These are phyloP conservation scores for Natrix natrix DNA, from an alignment of 2,797 vertebrate genomes.

Conservation along the genomic window DNA sequence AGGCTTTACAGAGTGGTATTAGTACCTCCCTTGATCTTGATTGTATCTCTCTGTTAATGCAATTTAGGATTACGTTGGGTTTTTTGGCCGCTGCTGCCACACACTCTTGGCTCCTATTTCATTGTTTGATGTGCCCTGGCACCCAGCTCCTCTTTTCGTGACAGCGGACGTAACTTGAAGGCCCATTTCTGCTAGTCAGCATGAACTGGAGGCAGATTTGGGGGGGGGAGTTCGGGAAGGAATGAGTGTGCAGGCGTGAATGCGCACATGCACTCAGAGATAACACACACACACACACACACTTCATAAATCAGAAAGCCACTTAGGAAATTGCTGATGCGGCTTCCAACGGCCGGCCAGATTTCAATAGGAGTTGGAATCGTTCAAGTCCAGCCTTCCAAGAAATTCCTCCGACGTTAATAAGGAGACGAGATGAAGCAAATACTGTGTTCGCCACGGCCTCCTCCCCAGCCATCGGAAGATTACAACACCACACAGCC, in stretches of 20 bases:
- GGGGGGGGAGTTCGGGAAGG: background rate
- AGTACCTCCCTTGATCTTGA: no score
- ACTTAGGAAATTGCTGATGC: background rate
- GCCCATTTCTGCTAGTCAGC: background rate
- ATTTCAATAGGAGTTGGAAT: background rate
- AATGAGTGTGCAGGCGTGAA: background rate
- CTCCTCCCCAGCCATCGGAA: background rate
- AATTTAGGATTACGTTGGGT: no score
- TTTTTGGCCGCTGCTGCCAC: no score
- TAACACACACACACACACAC: background rate
- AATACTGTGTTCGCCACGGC: background rate
- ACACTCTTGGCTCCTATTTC: rapidly evolving
- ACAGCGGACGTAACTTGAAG: background rate
- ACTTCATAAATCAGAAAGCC: background rate
- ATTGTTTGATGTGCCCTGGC: no score
- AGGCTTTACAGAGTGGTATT: no score
- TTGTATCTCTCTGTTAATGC: no score
- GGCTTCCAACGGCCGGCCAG: background rate
- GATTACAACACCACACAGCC: background rate
- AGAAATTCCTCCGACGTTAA: background rate
- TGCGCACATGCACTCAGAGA: background rate
- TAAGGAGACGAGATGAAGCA: background rate
- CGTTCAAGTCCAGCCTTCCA: background rate
- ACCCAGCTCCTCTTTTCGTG: background rate
- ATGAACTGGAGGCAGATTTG: background rate